Conservation (phyloP, 2,888 invertebrate species). For the Orchestes rusci region DNA sequence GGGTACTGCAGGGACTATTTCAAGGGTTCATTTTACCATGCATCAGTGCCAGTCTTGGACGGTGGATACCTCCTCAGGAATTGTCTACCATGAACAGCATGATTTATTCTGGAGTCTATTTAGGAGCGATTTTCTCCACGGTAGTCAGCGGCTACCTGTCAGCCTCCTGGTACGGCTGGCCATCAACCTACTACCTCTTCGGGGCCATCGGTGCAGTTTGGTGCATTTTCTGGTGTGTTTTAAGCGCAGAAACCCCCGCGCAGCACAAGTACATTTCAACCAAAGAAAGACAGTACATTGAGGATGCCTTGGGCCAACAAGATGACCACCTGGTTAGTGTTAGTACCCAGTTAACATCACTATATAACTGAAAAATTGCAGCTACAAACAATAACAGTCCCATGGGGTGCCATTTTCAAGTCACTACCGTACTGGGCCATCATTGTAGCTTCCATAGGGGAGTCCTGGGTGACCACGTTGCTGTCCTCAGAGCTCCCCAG, state of each 20-base stretch:
- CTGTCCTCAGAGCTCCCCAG: constrained; percentile 17
- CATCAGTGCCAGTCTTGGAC: constrained; percentile 13
- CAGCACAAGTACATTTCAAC: constrained; percentile 51
- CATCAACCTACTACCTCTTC: constrained; percentile 64
- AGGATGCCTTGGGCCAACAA: constrained; percentile 23
- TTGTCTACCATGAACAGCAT: constrained; percentile 9
- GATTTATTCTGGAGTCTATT: constrained; percentile 51
- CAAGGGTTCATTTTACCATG: constrained; percentile 18
- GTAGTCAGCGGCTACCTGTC: constrained; percentile 62
- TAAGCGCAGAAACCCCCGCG: constrained; percentile 59
- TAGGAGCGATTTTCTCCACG: constrained; percentile 69
- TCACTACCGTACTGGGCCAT: constrained; percentile 23
- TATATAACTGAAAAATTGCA: too few species aligned
- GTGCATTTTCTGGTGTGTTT: constrained; percentile 50
- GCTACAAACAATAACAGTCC: constrained; percentile 14
- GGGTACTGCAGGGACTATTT: constrained; percentile 18
- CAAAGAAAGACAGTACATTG: constrained; percentile 58
- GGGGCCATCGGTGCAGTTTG: constrained; percentile 55
- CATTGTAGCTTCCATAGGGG: constrained; percentile 18
- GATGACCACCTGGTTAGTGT: constrained; percentile 21
- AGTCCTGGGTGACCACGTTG: constrained; percentile 18
- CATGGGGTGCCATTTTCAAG: constrained; percentile 21
- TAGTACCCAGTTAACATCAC: too few species aligned
- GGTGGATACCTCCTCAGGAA: constrained; percentile 18
- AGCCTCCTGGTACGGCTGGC: constrained; percentile 62